These are phyloP conservation scores for Peucedramus taeniatus DNA, from an alignment of 2,113 vertebrate genomes.

Conservation along the genomic window DNA sequence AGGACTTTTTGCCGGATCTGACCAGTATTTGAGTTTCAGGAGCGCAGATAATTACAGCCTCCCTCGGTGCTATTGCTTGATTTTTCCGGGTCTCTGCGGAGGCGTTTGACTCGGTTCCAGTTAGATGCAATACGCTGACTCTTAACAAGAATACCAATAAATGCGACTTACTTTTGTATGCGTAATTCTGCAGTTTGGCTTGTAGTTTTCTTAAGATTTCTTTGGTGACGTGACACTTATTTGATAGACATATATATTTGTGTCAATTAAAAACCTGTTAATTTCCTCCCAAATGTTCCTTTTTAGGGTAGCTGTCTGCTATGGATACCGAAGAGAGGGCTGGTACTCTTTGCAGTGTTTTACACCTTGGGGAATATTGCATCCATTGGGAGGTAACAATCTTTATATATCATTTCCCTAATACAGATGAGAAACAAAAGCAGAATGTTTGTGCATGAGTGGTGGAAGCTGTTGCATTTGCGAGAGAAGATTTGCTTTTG, in stretches of 20 bases:
- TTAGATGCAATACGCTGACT: too few species aligned
- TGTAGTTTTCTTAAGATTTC: neutral
- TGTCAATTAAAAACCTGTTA: neutral
- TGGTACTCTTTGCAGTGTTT: conserved; percentile 72
- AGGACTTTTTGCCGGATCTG: neutral
- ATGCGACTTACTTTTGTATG: neutral
- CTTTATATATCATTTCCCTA: neutral
- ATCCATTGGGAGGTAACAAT: conserved; percentile 74
- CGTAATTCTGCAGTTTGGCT: neutral
- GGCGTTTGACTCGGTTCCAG: fast-evolving
- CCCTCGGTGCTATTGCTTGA: neutral
- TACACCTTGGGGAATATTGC: conserved; percentile 77
- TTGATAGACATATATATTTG: neutral
- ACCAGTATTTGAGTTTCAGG: neutral
- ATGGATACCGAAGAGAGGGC: conserved; percentile 71
- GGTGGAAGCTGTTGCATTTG: neutral
- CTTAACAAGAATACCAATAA: neutral
- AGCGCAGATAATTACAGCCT: neutral
- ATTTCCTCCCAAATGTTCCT: neutral
- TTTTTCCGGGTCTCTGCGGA: neutral
- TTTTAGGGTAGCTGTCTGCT: conserved; percentile 71
- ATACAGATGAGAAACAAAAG: neutral
- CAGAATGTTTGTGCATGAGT: neutral
- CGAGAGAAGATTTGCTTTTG: neutral
- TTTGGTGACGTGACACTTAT: neutral